phyloP scores from a whole-genome alignment of 2,888 invertebrate genomes.

The Limnephilus marmoratus region DNA sequence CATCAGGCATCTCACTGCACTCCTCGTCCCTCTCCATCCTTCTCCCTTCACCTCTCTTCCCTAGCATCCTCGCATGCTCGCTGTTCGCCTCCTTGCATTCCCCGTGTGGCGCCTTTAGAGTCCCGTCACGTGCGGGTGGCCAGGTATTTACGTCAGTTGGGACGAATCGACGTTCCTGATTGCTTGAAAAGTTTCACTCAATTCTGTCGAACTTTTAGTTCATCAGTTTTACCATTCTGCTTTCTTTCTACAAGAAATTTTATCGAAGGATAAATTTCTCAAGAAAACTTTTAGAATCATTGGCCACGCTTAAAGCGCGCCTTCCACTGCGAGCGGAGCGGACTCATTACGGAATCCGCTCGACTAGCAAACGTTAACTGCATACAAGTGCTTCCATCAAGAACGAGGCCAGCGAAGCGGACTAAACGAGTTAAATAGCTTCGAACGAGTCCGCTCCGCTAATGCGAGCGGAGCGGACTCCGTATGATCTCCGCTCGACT shows the following conservation, averaged over 20 bases:
- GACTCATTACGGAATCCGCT: too few species aligned
- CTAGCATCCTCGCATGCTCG: background rate
- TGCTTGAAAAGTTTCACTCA: background rate
- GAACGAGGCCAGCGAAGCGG: too few species aligned
- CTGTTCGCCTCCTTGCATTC: background rate
- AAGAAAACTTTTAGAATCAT: background rate
- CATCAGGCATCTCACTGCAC: background rate
- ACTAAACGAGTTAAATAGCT: too few species aligned
- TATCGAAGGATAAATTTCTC: background rate
- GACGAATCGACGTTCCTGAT: background rate
- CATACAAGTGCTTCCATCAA: too few species aligned
- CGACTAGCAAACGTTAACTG: too few species aligned
- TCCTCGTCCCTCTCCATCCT: background rate
- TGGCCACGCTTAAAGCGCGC: too few species aligned
- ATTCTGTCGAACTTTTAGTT: background rate
- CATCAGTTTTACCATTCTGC: background rate
- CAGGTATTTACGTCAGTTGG: background rate
- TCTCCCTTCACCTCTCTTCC: too few species aligned
- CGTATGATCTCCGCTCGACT: too few species aligned
- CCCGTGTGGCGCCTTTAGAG: background rate
- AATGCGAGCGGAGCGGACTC: too few species aligned
- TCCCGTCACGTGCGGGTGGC: background rate
- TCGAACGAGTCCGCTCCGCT: too few species aligned
- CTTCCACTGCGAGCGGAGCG: too few species aligned
- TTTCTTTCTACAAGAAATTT: background rate